Conservation (phyloP, 2,888 invertebrate genomes). For the Ochropleura leucogaster region DNA sequence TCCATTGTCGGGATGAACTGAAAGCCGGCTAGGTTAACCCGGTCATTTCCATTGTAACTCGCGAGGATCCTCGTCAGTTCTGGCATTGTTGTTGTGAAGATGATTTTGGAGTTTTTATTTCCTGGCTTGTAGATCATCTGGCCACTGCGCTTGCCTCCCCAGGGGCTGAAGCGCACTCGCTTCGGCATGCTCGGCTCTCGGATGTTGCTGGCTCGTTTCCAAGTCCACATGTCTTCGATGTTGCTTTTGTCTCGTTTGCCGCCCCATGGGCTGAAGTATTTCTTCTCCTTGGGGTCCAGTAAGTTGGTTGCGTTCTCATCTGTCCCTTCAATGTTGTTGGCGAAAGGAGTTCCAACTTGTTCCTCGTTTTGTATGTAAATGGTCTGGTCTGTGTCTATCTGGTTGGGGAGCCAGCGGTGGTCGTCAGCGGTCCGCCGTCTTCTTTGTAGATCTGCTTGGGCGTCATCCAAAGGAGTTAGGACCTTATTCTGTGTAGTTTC, state of each 20-base stretch:
- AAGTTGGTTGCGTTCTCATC: slow-evolving; percentile 73
- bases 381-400: slow-evolving; percentile 76
- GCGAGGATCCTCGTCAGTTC: slow-evolving; percentile 82
- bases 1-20: slow-evolving; percentile 79
- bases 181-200: slow-evolving; percentile 88
- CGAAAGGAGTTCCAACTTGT: slow-evolving; percentile 62
- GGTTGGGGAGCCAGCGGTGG: slow-evolving; percentile 76
- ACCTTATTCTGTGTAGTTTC: slow-evolving; percentile 48
- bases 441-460: slow-evolving; percentile 56
- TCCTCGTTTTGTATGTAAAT: slow-evolving; percentile 73
- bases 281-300: slow-evolving; percentile 74
- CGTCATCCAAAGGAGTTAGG: slow-evolving; percentile 60
- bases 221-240: slow-evolving; percentile 82
- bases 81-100: slow-evolving; percentile 82
- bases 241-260: slow-evolving; percentile 77
- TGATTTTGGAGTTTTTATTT: slow-evolving; percentile 78
- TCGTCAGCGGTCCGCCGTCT: slow-evolving; percentile 70
- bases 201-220: slow-evolving; percentile 80
- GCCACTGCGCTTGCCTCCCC: slow-evolving; percentile 87
- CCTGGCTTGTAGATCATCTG: slow-evolving; percentile 84
- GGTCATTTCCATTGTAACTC: slow-evolving; percentile 72
- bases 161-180: slow-evolving; percentile 86
- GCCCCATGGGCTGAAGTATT: slow-evolving; percentile 87
- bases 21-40: slow-evolving; percentile 77
- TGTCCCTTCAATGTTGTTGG: slow-evolving; percentile 61